Evolutionary conservation across 2,888 invertebrate species (phyloP), one percentile per base, ranked within the genome.

Genomic region (Neocrepidodera transversa): DNA sequence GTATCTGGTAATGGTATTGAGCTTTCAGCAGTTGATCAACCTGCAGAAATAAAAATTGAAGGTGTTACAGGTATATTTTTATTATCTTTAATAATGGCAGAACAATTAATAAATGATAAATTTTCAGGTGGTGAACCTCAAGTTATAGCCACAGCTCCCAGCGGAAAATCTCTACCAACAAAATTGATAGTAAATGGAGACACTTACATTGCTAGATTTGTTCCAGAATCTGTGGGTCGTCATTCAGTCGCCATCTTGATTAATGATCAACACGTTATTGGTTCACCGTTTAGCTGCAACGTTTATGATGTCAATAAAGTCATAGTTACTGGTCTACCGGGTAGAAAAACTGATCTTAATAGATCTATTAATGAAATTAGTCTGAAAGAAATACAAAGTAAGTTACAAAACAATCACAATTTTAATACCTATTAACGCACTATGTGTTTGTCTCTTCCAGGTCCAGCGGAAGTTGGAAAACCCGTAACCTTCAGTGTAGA

Each of bases 401-500:
- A 54, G 45, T 45, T 3, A 3, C n/a, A 18, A 36, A 7, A 11
- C 16, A 3, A 5, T 35, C 35, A 6, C 2, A 4, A 5, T 13
- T 35, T 3, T 2, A 4, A n/a, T 13, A 35, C 5, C 4, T 13
- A 11, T 11, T 35, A 38, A 13, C 13, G 4, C 6, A 38, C 14
- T 28, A 16, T 30, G 5, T 11, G 13, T 1, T 16, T n/a, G 11
- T 14, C 4, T 47, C 11, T 43, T 53, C 7, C 13, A 54, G 69
- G 79, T 74, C 28, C 84, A 76, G 64, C 85, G 74, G 88, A 90
- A 77, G 84, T 94, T 7, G 93, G 93, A 2, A 90, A 92, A 71
- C 92, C 94, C 0, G 91, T 94, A 0, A 95, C 94, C 0, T 95
- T 95, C 77, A 92, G 92, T 68, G 96, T 97, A 28, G 96, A 97